phyloP scores from a whole-genome alignment of 2,888 invertebrate species.

The Lissonota sp. region DNA sequence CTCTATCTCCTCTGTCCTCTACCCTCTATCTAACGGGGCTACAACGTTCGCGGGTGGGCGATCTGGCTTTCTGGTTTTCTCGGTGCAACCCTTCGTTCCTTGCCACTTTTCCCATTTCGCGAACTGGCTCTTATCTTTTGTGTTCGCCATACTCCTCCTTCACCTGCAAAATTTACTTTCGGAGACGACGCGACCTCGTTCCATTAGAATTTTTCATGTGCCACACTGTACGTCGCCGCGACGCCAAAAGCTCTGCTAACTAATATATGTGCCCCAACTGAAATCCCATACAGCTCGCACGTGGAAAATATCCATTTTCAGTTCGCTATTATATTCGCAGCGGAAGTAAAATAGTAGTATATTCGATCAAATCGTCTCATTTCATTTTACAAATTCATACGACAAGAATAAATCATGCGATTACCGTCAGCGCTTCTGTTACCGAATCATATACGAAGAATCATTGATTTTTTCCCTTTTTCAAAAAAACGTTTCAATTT shows the following conservation, averaged over 20 bases:
- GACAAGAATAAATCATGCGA: no score
- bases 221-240: slow-evolving; percentile 28
- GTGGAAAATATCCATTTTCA: slow-evolving; percentile 63
- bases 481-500: no score
- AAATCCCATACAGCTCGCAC: slow-evolving; percentile 74
- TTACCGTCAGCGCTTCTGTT: no score
- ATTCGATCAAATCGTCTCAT: slow-evolving; percentile 34
- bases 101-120: slow-evolving; percentile 43
- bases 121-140: slow-evolving; percentile 75
- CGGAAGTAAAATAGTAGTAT: slow-evolving; percentile 20
- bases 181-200: slow-evolving; percentile 75
- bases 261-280: slow-evolving; percentile 69
- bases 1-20: slow-evolving; percentile 9
- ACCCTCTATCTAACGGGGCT: slow-evolving; percentile 21
- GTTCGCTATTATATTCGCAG: slow-evolving; percentile 31
- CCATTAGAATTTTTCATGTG: slow-evolving; percentile 81
- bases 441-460: no score
- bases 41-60: slow-evolving; percentile 41
- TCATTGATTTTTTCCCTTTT: no score
- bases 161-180: slow-evolving; percentile 80
- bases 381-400: background rate
- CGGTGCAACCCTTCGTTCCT: slow-evolving; percentile 29
- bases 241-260: slow-evolving; percentile 67
- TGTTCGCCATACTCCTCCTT: slow-evolving; percentile 70
- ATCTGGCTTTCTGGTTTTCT: slow-evolving; percentile 50